Conservation (phyloP, 2,888 invertebrate genomes). For the Molanna angustata region DNA sequence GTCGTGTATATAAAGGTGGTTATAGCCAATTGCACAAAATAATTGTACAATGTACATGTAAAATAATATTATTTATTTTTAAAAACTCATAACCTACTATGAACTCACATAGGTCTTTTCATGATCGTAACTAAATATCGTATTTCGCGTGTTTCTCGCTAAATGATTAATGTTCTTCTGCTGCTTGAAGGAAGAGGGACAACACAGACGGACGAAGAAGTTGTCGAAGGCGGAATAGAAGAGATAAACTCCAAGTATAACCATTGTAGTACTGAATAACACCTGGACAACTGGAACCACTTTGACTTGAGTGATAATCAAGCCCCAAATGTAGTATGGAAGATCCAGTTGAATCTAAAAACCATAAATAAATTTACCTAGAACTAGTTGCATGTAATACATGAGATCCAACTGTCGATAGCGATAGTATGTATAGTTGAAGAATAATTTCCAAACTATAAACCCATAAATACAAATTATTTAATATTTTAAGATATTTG, state of each 20-base stretch:
- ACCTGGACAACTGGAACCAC: slow-evolving; percentile 52
- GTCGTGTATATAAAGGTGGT: too few relatives aligned
- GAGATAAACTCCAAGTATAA: slow-evolving; percentile 17
- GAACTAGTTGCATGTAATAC: too few relatives aligned
- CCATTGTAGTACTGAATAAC: slow-evolving; percentile 26
- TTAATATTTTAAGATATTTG: too few relatives aligned
- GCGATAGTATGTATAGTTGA: too few relatives aligned
- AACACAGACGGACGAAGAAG: background rate
- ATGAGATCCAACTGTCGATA: too few relatives aligned
- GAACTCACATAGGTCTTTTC: slow-evolving; percentile 10
- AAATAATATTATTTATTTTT: too few relatives aligned
- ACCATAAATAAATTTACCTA: too few relatives aligned
- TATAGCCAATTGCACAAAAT: too few relatives aligned
- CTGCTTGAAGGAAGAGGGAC: slow-evolving; percentile 39
- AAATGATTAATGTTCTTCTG: slow-evolving; percentile 39
- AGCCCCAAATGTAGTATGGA: slow-evolving; percentile 48
- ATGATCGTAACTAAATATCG: slow-evolving; percentile 41
- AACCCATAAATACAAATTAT: too few relatives aligned
- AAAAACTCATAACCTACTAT: too few relatives aligned
- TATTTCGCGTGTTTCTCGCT: slow-evolving; percentile 43
- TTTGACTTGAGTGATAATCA: slow-evolving; percentile 52
- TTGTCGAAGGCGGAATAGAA: slow-evolving; percentile 1
- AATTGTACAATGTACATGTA: too few relatives aligned
- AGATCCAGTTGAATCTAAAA: slow-evolving; percentile 60
- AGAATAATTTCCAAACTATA: too few relatives aligned